Base-by-base conservation (phyloP, 2,113 vertebrate species). In the Cyanistes caeruleus region DNA sequence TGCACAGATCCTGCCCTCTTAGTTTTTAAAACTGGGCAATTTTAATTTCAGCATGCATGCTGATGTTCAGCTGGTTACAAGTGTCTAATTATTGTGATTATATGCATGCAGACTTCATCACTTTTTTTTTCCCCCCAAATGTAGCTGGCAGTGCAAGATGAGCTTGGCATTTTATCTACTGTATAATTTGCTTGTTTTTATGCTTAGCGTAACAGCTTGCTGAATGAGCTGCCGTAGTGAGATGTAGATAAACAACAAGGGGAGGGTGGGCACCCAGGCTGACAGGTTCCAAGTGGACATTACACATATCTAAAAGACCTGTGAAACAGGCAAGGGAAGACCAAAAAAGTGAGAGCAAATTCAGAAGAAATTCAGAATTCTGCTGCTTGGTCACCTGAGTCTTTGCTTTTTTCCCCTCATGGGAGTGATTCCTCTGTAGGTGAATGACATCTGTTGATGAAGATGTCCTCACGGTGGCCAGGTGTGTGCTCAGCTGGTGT, bases 71-170 rank as follows among this genome's bases (percentile, higher is more conserved):
- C 90, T 87, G 84, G 59, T 85, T 96, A 85, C 77, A 87, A 97
- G 84, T 84, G 83, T 95, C 97, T 96, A 93, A 96, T 96, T 97
- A 96, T 59, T 95, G 84, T 95, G 87, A 96, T 96, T 94, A 90
- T 86, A 86, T 83, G 90, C 92, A 85, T 88, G 83, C 84, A 56
- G 73, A 89, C 94, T 96, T 93, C 93, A 96, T 95, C 93, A 44
- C 87, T 78, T 96, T 89, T 89, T 90, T 84, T 84, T 65, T 10
- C 37, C 35, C 56, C 78, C 28, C 46, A 77, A 91, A 91, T 41
- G 90, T 76, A 87, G 89, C 63, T 97, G 96, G 95, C 93, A 93
- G 53, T 63, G 65, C 51, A 62, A 77, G 22, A 80, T 92, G 93
- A 91, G 60, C 90, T 87, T 87, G 93, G 95, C 93, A 13, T 93